Percentiles rank a stretch among this genome's conserved stretches.
Evolutionary conservation across 2,888 invertebrate species (phyloP).

Genomic region (Lasioglossum malachurum): DNA sequence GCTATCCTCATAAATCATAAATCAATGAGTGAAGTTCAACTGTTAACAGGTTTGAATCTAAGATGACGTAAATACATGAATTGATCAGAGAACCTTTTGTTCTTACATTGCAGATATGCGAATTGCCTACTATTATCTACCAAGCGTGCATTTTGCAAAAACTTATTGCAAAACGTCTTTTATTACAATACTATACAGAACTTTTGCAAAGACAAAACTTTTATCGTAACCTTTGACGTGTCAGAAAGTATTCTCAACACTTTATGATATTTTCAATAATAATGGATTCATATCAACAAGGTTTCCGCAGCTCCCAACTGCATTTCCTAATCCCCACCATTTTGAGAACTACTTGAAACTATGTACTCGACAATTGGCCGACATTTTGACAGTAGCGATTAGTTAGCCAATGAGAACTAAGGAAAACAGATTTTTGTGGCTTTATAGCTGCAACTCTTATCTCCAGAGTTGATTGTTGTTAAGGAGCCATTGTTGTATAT

Average conservation of each 20-base stretch:
- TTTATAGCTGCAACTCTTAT: background rate
- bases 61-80: conserved; percentile 2
- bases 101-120: background rate
- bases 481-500: background rate
- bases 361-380: background rate
- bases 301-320: background rate
- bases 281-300: background rate
- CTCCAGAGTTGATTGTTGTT: background rate
- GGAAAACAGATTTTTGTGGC: background rate
- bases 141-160: background rate
- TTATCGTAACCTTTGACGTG: background rate
- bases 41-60: background rate
- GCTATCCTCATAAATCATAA: background rate
- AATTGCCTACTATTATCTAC: background rate
- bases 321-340: background rate
- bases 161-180: background rate
- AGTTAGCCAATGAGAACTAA: background rate
- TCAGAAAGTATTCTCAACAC: background rate
- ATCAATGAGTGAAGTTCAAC: background rate
- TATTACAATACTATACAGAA: background rate
- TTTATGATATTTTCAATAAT: background rate
- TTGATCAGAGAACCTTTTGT: background rate
- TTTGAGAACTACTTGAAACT: background rate
- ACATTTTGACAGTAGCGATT: background rate
- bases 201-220: background rate